Conservation (phyloP, 1,140 invertebrate species). For the Sinonovacula constricta region DNA sequence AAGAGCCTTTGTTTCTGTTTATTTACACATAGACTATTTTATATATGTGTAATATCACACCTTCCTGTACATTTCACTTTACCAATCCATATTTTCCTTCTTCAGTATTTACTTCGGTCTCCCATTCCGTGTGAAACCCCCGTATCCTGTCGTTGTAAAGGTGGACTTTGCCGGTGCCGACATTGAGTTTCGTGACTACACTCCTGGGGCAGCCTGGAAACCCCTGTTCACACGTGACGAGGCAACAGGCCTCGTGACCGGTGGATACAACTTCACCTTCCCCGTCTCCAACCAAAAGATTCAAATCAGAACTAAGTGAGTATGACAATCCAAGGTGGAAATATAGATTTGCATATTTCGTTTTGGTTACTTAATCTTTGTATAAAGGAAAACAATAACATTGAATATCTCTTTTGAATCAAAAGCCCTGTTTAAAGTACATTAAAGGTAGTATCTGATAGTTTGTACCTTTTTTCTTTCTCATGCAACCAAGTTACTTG, state of each 20-base stretch:
- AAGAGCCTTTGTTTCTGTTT: neutral
- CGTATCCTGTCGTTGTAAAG: slow-evolving; percentile 7
- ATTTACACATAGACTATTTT: neutral
- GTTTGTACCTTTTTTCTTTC: too few relatives aligned
- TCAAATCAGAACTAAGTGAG: slow-evolving; percentile 16
- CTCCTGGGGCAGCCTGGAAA: neutral
- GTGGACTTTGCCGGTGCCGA: neutral
- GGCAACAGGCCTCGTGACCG: neutral
- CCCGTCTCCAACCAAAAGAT: slow-evolving; percentile 3
- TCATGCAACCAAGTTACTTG: too few relatives aligned
- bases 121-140: neutral
- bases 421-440: too few relatives aligned
- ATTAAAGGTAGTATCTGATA: too few relatives aligned
- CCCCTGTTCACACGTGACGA: neutral
- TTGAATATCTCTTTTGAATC: too few relatives aligned
- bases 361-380: too few relatives aligned
- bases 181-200: neutral
- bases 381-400: too few relatives aligned
- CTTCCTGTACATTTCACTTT: neutral
- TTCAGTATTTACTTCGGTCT: slow-evolving; percentile 16
- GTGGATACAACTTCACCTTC: slow-evolving; percentile 16
- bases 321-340: too few relatives aligned
- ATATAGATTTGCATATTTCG: too few relatives aligned
- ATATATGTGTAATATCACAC: neutral
- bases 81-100: neutral